Percentiles rank a stretch among this genome's conserved stretches.
Evolutionary conservation across 2,797 vertebrate genomes (phyloP).

Genomic region (Megaceryle alcyon): DNA sequence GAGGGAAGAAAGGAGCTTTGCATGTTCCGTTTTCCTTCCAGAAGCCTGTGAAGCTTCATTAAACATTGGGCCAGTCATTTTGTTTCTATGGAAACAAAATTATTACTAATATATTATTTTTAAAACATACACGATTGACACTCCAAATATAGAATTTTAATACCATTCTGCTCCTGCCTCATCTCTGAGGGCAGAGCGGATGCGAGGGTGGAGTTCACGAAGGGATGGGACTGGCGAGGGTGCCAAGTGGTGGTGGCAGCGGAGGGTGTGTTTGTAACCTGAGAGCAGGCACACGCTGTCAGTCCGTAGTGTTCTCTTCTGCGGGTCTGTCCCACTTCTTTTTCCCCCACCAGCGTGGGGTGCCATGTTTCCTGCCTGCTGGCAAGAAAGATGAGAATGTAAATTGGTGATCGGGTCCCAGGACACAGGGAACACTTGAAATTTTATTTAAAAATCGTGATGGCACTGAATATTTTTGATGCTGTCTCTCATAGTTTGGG

Average conservation of each 20-base stretch:
- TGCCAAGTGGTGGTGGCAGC: constrained; percentile 27
- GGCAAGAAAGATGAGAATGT: constrained; percentile 62
- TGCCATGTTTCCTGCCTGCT: constrained; percentile 32
- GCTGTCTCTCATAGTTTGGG: constrained; percentile 60
- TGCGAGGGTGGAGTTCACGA: constrained; percentile 60
- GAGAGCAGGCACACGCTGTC: constrained; percentile 54
- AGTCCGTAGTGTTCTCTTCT: constrained; percentile 23
- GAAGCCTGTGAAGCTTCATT: constrained; percentile 40
- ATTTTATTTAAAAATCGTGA: constrained; percentile 57
- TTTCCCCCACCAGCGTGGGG: not conserved
- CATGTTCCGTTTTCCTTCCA: not conserved
- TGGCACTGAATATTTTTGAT: constrained; percentile 32
- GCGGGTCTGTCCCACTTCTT: constrained; percentile 17
- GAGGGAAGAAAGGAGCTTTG: not conserved
- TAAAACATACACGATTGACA: constrained; percentile 69
- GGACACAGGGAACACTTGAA: constrained; percentile 24
- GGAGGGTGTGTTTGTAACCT: constrained; percentile 39
- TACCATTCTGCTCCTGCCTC: constrained; percentile 52
- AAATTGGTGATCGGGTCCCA: constrained; percentile 7
- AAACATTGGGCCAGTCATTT: constrained; percentile 27
- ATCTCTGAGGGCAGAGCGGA: constrained; percentile 52
- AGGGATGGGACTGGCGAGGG: constrained; percentile 22
- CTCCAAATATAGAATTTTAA: constrained; percentile 77
- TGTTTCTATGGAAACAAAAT: constrained; percentile 63
- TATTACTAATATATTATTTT: constrained; percentile 68